Base-by-base conservation (phyloP, 2,888 invertebrate species). In the Eretmocerus hayati region DNA sequence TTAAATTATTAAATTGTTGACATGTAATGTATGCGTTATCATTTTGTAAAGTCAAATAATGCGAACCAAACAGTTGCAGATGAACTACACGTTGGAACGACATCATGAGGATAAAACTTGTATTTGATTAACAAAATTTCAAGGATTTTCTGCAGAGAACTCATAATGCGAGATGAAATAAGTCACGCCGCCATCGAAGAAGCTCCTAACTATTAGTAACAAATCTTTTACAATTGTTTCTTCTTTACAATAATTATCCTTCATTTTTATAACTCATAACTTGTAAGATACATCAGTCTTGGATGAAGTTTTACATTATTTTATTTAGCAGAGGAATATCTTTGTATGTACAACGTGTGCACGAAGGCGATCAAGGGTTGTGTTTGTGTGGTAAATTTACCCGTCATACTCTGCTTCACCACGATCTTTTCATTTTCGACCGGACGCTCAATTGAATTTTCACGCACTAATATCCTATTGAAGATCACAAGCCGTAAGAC, bases 141-240 rank as follows among this genome's bases (percentile, higher is more conserved):
- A n/a, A n/a, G n/a, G n/a, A n/a, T n/a, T n/a, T n/a, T n/a, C n/a
- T n/a, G n/a, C n/a, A n/a, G n/a, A n/a, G n/a, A n/a, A n/a, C n/a
- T n/a, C n/a, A n/a, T n/a, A n/a, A n/a, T n/a, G n/a, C n/a, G n/a
- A n/a, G 48, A 51, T 51, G 35, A 49, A 54, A 54, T 68, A 69
- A 69, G 69, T 69, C 69, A 62, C 68, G 61, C 63, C 65, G 69
- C 69, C 67, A 62, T 65, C 62, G 59, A 64, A 61, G 63, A 64
- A 62, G 64, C 65, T 65, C 65, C 66, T 68, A 62, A 65, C 65
- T 68, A 64, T 66, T 70, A 70, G 70, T 58, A 70, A 70, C 70
- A 69, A 69, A 66, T 65, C 59, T 66, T 66, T 62, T 63, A 59
- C 65, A 65, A 57, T 68, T 59, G 62, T 63, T 67, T 64, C 59